Evolutionary conservation across 64 coral and sea anemone genomes (phyloP), one percentile per base, ranked within the genome.

Genomic region (Pachyseris speciosa): DNA sequence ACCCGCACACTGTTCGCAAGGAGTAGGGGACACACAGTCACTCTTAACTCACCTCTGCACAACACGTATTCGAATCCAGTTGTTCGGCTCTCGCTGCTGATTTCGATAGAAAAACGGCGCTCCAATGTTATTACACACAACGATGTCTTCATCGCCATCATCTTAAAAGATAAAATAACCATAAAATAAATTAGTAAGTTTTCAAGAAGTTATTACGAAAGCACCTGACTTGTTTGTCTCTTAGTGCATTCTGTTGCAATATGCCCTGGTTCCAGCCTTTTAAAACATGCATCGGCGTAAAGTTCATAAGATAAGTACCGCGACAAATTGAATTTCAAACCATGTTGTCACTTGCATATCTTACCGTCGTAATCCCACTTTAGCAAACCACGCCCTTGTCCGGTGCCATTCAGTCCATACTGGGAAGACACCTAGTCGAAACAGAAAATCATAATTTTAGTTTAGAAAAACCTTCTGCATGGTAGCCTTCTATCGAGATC

Each of bases 291-390:
- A n/a, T n/a, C n/a, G n/a, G n/a, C n/a, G n/a, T n/a, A n/a, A n/a
- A n/a, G n/a, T n/a, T n/a, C n/a, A n/a, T n/a, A n/a, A n/a, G n/a
- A n/a, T n/a, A n/a, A n/a, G n/a, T n/a, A n/a, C n/a, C n/a, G n/a
- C n/a, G n/a, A n/a, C n/a, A n/a, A n/a, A n/a, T n/a, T n/a, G n/a
- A n/a, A n/a, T n/a, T n/a, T n/a, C n/a, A n/a, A n/a, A n/a, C n/a
- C n/a, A n/a, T n/a, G n/a, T 9, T 77, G 20, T 28, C 5, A 27
- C 8, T 7, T 28, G 28, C 9, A 67, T 84, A 7, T 57, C 75
- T 83, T 36, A 94, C 95, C 95, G 72, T 98, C 95, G 84, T 79
- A 98, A 37, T 98, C 95, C 83, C 88, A 94, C n/a, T 98, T 98
- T 19, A 98, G 52, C 29, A 98, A 60, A 25, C 95, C 95, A 32